These are phyloP conservation scores for Pelosia muscerda DNA, from an alignment of 2,888 invertebrate species.

Conservation along the genomic window DNA sequence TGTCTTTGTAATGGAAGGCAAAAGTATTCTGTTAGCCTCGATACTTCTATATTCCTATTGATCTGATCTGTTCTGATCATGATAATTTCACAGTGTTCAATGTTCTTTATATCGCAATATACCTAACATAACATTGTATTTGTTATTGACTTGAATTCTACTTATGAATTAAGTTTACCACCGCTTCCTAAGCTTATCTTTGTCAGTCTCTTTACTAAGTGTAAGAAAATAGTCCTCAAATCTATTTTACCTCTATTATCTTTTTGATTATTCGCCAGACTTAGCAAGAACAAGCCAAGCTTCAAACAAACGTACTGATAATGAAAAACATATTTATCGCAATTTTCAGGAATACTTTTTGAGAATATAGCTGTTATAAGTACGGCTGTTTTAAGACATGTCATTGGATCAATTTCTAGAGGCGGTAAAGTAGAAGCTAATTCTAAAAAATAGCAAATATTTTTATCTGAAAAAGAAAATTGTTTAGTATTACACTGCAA, in stretches of 20 bases:
- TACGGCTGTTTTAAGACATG: constrained; percentile 70
- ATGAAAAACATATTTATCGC: constrained; percentile 51
- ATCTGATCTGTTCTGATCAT: no score
- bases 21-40: neutral
- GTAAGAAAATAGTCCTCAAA: neutral
- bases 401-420: constrained; percentile 60
- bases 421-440: constrained; percentile 68
- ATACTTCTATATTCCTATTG: no score
- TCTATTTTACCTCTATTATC: constrained; percentile 72
- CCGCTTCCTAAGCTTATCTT: no score
- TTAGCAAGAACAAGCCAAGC: constrained; percentile 69
- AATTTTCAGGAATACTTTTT: constrained; percentile 58
- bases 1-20: neutral
- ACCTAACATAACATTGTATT: no score
- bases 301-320: constrained; percentile 75
- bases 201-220: neutral
- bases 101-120: no score
- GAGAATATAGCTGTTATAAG: constrained; percentile 72
- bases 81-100: no score
- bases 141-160: no score
- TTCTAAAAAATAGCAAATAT: constrained; percentile 73
- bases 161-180: no score
- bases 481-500: neutral
- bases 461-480: constrained; percentile 63
- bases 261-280: constrained; percentile 65